Base-by-base conservation (phyloP, 2,113 vertebrate genomes). In the Xenopus tropicalis region DNA sequence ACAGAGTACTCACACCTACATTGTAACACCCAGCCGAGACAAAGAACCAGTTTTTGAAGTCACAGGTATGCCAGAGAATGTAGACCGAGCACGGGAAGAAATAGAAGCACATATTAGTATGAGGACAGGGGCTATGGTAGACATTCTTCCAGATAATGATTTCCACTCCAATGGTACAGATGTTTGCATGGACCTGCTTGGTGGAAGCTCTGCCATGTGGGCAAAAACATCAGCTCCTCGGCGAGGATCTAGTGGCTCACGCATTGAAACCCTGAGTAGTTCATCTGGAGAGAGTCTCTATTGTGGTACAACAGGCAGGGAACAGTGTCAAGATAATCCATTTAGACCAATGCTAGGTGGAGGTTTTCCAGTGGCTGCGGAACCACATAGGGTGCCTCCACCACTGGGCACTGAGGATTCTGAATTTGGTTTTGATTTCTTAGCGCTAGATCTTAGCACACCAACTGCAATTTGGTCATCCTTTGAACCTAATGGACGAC, bases 71-170 rank as follows among this genome's bases (percentile, higher is more conserved):
- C 97, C 96, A 0, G 97, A 99, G 87, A 98, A 99, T 3, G 96
- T 99, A 56, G 97, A 98, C 83, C 85, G 95, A 0, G 97, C 97
- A 0, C 83, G 97, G 0, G 96, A 98, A 80, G 97, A 99, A 88
- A 99, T 99, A 0, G 97, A 99, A 87, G 97, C 97, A 0, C 97
- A 99, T 89, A 99, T 99, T 86, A 97, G 96, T 5, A 90, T 97
- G 88, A 77, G 97, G 79, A 98, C 97, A 0, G 96, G 97, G 16
- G 93, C 95, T 78, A 93, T 98, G 75, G 79, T 98, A 0, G 96
- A 98, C 22, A 80, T 96, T 11, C 93, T 94, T 14, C 86, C 94
- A 0, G 94, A 98, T 87, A 98, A 95, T 4, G 97, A 99, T 90
- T 99, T 99, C 87, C 96, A 99, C 81, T 92, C 92, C 83, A 99